These are phyloP conservation scores for Apamea sordens DNA, from an alignment of 2,888 invertebrate genomes.

Conservation along the genomic window DNA sequence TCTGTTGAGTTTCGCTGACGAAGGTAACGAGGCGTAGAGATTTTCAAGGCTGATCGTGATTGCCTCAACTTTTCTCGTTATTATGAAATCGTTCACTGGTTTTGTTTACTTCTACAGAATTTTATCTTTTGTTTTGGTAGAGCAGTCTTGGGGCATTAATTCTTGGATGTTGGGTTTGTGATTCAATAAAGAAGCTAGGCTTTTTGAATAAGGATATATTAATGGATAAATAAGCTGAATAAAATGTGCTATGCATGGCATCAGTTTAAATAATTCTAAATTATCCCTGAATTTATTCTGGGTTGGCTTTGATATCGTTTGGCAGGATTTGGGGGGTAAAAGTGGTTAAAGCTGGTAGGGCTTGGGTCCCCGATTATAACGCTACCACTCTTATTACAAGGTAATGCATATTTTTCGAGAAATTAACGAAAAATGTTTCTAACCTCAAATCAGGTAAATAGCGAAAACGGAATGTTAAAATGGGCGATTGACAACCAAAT, in stretches of 20 bases:
- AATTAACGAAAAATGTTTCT: too few species aligned
- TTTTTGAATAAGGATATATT: neutral
- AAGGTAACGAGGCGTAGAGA: constrained; percentile 81
- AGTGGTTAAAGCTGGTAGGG: too few species aligned
- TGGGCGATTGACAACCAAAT: too few species aligned
- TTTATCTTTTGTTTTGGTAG: neutral
- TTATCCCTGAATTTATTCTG: neutral
- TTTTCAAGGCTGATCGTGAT: constrained; percentile 25
- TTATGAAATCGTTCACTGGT: neutral
- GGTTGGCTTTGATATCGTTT: too few species aligned
- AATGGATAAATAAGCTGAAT: neutral
- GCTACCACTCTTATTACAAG: too few species aligned
- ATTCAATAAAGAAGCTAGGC: neutral
- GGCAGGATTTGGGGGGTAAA: too few species aligned
- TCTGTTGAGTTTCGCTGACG: constrained; percentile 95
- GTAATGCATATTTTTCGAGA: too few species aligned
- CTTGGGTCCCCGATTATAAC: too few species aligned
- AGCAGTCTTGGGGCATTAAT: neutral
- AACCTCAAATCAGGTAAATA: too few species aligned
- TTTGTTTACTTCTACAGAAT: constrained; percentile 24
- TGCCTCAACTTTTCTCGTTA: constrained; percentile 2
- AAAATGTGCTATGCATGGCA: neutral
- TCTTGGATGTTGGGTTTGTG: neutral
- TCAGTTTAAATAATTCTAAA: neutral
- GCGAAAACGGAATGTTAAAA: too few species aligned